Percentiles rank a stretch among this genome's conserved stretches.
Conservation (phyloP, 2,113 vertebrate genomes). For the Sarotherodon lohbergeri region DNA sequence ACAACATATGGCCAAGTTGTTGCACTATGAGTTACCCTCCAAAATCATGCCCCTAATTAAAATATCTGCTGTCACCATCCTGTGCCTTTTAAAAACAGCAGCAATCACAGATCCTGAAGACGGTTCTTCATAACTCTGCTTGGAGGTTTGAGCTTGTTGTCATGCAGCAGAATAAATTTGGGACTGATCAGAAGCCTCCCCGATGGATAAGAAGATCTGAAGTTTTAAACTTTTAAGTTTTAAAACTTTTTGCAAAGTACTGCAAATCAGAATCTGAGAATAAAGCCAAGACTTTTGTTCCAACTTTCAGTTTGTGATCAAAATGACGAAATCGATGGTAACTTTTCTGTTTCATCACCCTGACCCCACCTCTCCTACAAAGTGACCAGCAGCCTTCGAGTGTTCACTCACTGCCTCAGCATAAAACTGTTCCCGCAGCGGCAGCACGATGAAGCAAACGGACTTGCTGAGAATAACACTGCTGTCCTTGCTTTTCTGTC, state of each 20-base stretch:
- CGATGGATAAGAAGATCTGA: neutral
- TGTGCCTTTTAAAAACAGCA: neutral
- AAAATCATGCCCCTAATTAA: neutral
- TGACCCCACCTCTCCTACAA: neutral
- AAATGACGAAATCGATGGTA: neutral
- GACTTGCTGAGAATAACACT: neutral
- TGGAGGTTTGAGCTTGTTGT: neutral
- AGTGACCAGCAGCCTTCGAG: neutral
- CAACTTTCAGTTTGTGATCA: neutral
- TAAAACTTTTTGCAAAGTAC: neutral
- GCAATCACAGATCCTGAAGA: neutral
- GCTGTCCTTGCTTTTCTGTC: neutral
- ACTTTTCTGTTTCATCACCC: neutral
- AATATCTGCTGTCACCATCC: neutral
- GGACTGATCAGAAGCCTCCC: neutral
- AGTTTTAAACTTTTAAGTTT: neutral
- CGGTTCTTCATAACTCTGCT: neutral
- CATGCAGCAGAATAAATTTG: neutral
- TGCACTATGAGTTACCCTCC: neutral
- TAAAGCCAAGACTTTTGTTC: neutral
- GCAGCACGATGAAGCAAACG: neutral
- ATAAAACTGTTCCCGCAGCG: neutral
- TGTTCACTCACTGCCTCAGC: conserved; percentile 1
- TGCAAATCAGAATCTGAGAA: neutral
- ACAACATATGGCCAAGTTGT: neutral